Conservation (phyloP, 2,797 vertebrate species). For the Mormyrus proboscirostris region DNA sequence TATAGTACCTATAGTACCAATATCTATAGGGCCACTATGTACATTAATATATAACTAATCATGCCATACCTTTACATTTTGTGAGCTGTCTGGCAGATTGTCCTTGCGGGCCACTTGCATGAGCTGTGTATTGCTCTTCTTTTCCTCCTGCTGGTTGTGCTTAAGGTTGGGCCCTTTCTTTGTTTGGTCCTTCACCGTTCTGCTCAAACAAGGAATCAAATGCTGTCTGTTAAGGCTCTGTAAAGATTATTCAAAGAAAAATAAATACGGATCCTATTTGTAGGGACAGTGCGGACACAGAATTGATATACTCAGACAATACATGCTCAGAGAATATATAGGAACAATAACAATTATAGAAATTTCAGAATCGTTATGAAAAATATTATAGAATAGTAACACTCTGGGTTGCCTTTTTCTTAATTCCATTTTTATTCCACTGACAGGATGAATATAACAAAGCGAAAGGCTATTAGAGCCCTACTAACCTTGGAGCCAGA, state of each 20-base stretch:
- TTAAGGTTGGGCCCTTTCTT: slow-evolving; percentile 92
- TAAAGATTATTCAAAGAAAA: not conserved
- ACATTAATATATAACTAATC: not conserved
- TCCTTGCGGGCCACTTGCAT: slow-evolving; percentile 83
- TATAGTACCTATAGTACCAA: not conserved
- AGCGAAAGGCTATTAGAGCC: not conserved
- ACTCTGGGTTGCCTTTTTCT: not conserved
- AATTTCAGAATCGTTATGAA: not conserved
- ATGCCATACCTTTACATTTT: slow-evolving; percentile 77
- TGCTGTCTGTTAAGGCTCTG: not conserved
- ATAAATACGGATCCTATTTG: not conserved
- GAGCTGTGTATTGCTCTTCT: slow-evolving; percentile 82
- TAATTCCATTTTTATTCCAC: not conserved
- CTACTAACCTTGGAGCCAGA: slow-evolving; percentile 87
- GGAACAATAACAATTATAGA: not conserved
- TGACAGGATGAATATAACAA: not conserved
- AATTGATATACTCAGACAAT: not conserved
- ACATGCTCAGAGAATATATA: not conserved
- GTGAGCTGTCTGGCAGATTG: slow-evolving; percentile 75
- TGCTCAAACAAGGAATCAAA: slow-evolving; percentile 53
- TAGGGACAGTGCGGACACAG: not conserved
- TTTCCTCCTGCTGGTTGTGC: slow-evolving; percentile 85
- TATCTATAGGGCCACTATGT: not conserved
- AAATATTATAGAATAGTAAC: not conserved
- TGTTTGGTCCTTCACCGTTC: slow-evolving; percentile 88